These are phyloP conservation scores for Ostrea denselamellosa DNA, from an alignment of 1,140 invertebrate genomes.

Conservation along the genomic window DNA sequence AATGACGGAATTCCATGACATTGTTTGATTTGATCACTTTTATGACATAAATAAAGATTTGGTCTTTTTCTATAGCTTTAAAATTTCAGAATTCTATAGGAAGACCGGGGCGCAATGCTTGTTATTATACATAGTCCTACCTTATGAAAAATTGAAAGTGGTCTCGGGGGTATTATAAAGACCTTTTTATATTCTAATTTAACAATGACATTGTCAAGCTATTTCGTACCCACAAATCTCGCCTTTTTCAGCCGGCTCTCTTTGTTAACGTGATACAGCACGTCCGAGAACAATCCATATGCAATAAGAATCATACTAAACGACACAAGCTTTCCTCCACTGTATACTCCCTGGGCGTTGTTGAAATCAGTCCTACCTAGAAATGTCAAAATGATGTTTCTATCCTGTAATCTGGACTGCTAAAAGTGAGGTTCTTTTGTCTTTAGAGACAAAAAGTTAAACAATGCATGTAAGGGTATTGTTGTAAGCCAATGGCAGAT, in stretches of 20 bases:
- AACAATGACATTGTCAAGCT: background rate
- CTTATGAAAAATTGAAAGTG: background rate
- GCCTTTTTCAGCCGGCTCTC: slow-evolving; percentile 27
- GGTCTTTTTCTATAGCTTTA: background rate
- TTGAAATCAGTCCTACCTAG: background rate
- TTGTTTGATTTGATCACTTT: too few relatives aligned
- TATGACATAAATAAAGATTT: background rate
- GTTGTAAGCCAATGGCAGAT: too few relatives aligned
- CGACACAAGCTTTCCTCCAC: background rate
- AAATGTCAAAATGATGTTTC: too few relatives aligned
- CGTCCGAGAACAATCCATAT: slow-evolving; percentile 34
- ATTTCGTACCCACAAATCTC: slow-evolving; percentile 12
- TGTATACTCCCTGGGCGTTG: slow-evolving; percentile 10
- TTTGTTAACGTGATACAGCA: slow-evolving; percentile 36
- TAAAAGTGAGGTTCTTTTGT: too few relatives aligned
- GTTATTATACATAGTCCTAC: too few relatives aligned
- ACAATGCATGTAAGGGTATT: too few relatives aligned
- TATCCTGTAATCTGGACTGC: too few relatives aligned
- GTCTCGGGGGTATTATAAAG: background rate
- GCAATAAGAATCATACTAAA: background rate
- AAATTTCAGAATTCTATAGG: background rate
- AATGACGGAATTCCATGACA: too few relatives aligned
- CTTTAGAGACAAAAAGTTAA: too few relatives aligned
- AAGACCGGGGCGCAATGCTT: too few relatives aligned
- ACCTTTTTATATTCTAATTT: too few relatives aligned